Conservation (phyloP, 2,888 invertebrate species). For the Aphidius colemani region DNA sequence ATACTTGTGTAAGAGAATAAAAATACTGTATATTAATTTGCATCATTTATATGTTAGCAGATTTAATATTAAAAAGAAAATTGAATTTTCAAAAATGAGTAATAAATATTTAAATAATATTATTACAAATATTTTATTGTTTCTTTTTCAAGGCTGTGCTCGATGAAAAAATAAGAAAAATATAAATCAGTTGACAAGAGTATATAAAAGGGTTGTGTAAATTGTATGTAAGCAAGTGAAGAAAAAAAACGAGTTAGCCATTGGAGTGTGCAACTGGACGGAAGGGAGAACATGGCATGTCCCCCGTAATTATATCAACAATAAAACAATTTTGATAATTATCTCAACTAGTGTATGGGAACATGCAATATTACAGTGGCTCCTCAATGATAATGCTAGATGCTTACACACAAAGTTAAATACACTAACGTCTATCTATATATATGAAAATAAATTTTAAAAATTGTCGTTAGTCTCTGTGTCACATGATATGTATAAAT, state of each 20-base stretch:
- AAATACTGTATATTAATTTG: too few relatives aligned
- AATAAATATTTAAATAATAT: too few relatives aligned
- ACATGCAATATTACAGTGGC: conserved; percentile 53
- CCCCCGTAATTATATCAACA: conserved; percentile 59
- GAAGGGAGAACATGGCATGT: conserved; percentile 53
- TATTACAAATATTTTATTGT: too few relatives aligned
- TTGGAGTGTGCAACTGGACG: conserved; percentile 31
- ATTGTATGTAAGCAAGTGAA: too few relatives aligned
- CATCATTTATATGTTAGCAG: too few relatives aligned
- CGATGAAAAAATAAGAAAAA: too few relatives aligned
- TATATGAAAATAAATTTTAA: not conserved
- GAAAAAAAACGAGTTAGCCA: conserved; percentile 15
- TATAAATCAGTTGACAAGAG: too few relatives aligned
- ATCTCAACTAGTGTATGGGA: conserved; percentile 59
- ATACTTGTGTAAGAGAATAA: not conserved
- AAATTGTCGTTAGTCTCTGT: too few relatives aligned
- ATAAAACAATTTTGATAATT: conserved; percentile 60
- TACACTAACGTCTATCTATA: conserved; percentile 24
- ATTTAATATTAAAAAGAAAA: too few relatives aligned
- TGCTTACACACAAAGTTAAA: conserved; percentile 34
- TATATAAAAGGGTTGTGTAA: not conserved
- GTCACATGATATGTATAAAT: too few relatives aligned
- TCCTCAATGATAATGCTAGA: conserved; percentile 19
- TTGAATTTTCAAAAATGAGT: too few relatives aligned
- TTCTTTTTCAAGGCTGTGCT: too few relatives aligned